phyloP scores from a whole-genome alignment of 2,797 vertebrate genomes.

The Myiothlypis chrysogaster region DNA sequence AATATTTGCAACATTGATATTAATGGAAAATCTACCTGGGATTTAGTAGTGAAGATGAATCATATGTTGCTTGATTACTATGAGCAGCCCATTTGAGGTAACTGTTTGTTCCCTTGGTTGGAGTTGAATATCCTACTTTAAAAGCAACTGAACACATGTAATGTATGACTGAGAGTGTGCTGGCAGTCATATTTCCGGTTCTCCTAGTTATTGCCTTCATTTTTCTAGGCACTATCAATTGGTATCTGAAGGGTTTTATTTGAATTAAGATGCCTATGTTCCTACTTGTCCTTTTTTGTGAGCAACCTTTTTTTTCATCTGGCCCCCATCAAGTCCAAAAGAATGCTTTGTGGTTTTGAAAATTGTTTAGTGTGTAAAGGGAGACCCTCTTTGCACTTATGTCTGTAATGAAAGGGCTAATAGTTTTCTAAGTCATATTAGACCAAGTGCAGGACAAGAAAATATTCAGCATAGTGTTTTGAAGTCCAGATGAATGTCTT shows the following conservation, averaged over 20 bases:
- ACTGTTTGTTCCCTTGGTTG: background rate
- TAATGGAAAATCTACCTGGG: background rate
- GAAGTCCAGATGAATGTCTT: background rate
- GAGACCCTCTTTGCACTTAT: background rate
- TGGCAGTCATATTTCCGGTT: background rate
- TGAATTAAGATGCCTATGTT: background rate
- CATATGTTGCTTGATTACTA: background rate
- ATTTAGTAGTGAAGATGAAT: background rate
- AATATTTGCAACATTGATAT: background rate
- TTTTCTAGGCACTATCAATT: background rate
- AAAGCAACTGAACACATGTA: background rate
- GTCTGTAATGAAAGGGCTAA: background rate
- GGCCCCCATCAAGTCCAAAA: background rate
- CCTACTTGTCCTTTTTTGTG: background rate
- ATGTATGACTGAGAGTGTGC: background rate
- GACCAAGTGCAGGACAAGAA: background rate
- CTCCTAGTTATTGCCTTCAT: background rate
- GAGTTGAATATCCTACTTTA: background rate
- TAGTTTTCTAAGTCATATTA: background rate
- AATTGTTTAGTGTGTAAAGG: background rate
- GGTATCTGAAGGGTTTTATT: background rate
- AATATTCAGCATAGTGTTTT: background rate
- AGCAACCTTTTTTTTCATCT: background rate
- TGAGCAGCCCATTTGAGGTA: background rate
- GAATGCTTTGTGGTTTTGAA: background rate